Percentiles rank a stretch among this genome's conserved stretches.
Evolutionary conservation across 2,888 invertebrate species (phyloP).

Genomic region (Carterocephalus palaemon): DNA sequence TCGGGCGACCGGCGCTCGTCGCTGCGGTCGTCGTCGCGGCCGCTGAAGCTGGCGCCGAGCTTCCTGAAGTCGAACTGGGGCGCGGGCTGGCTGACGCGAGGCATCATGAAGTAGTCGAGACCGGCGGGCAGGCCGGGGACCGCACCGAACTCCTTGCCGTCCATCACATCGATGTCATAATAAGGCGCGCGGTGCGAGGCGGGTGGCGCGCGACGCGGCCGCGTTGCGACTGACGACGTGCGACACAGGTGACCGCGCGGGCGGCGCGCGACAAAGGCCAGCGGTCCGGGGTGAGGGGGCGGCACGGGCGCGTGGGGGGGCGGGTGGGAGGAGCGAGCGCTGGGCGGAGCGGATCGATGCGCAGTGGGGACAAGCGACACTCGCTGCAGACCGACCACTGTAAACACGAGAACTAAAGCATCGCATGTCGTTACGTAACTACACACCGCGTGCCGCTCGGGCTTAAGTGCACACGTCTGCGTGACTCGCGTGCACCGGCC

Average conservation of each 20-base stretch:
- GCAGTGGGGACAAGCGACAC: conserved; percentile 75
- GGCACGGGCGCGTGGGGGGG: conserved; percentile 38
- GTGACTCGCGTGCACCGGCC: conserved; percentile 31
- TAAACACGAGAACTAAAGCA: conserved; percentile 63
- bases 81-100: conserved; percentile 87
- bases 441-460: conserved; percentile 36
- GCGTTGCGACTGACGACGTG: conserved; percentile 78
- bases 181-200: conserved; percentile 61
- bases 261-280: conserved; percentile 66
- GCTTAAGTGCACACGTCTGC: conserved; percentile 31
- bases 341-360: conserved; percentile 78
- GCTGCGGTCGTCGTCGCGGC: conserved; percentile 69
- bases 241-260: conserved; percentile 79
- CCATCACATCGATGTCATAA: conserved; percentile 76
- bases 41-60: conserved; percentile 82
- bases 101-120: conserved; percentile 77
- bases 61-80: conserved; percentile 93
- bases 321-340: conserved; percentile 72
- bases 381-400: conserved; percentile 57
- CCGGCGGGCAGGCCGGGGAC: conserved; percentile 72
- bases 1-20: conserved; percentile 67
- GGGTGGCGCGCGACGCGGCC: conserved; percentile 80
- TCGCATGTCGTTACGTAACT: conserved; percentile 63
- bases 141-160: conserved; percentile 72
- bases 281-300: conserved; percentile 68